Percentiles rank a stretch among this genome's conserved stretches.
phyloP scores from a whole-genome alignment of 2,113 vertebrate genomes.

The Lepus americanus region DNA sequence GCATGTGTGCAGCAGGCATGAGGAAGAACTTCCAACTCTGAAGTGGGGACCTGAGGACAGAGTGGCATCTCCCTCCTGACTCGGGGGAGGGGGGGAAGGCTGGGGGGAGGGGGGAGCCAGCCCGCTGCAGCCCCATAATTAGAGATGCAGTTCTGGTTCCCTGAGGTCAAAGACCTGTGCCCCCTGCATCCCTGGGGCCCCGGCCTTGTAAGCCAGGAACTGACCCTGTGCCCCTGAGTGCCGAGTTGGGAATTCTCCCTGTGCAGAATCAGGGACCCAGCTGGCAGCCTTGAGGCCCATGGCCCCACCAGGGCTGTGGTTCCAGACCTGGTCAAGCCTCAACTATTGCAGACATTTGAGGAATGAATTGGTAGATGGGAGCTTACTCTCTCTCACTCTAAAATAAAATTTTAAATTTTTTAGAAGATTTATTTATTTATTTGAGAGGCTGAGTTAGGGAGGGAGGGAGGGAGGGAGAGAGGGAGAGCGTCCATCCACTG shows the following conservation, averaged over 20 bases:
- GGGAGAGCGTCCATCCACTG: too few species aligned
- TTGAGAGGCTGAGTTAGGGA: too few species aligned
- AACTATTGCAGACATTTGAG: too few species aligned
- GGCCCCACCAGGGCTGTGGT: neutral
- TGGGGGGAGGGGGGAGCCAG: neutral
- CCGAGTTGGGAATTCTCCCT: neutral
- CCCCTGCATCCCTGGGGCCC: neutral
- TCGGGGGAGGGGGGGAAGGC: neutral
- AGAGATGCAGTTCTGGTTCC: slow-evolving; percentile 45
- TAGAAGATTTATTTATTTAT: too few species aligned
- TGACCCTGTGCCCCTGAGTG: slow-evolving; percentile 2
- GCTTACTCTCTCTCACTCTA: too few species aligned
- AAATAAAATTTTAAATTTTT: too few species aligned
- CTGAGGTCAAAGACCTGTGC: neutral
- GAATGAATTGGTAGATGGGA: too few species aligned
- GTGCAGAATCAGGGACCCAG: slow-evolving; percentile 12
- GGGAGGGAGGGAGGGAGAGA: too few species aligned
- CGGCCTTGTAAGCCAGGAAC: neutral
- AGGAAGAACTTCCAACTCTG: neutral
- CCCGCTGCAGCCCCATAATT: neutral
- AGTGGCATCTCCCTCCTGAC: neutral
- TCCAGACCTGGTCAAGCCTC: too few species aligned
- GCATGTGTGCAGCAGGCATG: too few species aligned
- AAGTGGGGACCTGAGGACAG: neutral
- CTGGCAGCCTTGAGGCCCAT: neutral